These are phyloP conservation scores for Drosophila triauraria DNA, from an alignment of 1,140 invertebrate species.

Conservation along the genomic window DNA sequence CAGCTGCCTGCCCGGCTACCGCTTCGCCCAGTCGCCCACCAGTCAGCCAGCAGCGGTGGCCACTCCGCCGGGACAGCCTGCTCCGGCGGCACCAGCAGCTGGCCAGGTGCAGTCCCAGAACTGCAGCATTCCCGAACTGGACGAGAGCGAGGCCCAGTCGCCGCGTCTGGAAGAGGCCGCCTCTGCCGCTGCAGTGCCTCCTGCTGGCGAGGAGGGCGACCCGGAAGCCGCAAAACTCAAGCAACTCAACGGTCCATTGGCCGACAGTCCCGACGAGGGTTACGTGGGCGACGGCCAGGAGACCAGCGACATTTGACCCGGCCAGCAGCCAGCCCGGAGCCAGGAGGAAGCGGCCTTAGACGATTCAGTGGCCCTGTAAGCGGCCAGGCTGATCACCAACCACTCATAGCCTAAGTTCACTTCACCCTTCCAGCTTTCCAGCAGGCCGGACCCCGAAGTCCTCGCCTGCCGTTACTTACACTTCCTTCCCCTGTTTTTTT, in stretches of 20 bases:
- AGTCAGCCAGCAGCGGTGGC: conserved; percentile 20
- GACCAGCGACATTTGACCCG: conserved; percentile 87
- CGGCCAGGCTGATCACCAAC: conserved; percentile 57
- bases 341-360: conserved; percentile 67
- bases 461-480: conserved; percentile 11
- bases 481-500: conserved; percentile 11
- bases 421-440: conserved; percentile 7
- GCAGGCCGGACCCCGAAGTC: not conserved
- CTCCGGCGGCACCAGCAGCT: conserved; percentile 61
- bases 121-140: conserved; percentile 74
- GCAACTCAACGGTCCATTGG: conserved; percentile 87
- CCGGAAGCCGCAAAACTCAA: conserved; percentile 70
- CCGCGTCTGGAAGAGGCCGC: conserved; percentile 46
- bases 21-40: conserved; percentile 67
- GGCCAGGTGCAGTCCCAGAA: conserved; percentile 10
- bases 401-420: conserved; percentile 47
- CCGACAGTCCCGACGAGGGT: conserved; percentile 94
- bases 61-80: conserved; percentile 9
- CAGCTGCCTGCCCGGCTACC: conserved; percentile 85
- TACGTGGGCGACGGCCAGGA: conserved; percentile 91
- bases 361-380: conserved; percentile 84
- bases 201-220: conserved; percentile 83
- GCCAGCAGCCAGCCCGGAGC: conserved; percentile 27
- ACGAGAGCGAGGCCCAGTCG: conserved; percentile 68
- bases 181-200: conserved; percentile 60